A percentile compares a stretch with the other conserved stretches of the same genome.
phyloP scores from a whole-genome alignment of 2,797 vertebrate species.

The Cygnus olor region DNA sequence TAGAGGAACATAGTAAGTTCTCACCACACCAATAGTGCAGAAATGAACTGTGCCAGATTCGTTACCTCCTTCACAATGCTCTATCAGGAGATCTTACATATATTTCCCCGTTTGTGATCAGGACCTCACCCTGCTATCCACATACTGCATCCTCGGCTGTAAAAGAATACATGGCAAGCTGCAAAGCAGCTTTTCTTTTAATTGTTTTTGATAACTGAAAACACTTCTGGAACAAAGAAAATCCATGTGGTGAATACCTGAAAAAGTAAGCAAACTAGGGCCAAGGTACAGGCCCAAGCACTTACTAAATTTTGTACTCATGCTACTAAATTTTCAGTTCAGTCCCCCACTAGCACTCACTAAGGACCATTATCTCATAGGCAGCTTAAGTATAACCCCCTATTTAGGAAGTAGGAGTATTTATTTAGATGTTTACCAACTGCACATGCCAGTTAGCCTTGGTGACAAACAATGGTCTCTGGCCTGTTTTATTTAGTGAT shows the following conservation, averaged over 20 bases:
- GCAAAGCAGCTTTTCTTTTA: background rate
- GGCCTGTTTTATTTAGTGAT: background rate
- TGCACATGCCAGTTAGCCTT: rapidly evolving
- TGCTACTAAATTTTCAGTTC: background rate
- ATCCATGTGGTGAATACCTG: background rate
- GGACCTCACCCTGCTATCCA: background rate
- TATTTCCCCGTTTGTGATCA: background rate
- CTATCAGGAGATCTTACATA: background rate
- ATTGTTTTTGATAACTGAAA: background rate
- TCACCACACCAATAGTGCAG: background rate
- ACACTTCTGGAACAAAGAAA: background rate
- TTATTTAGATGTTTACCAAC: background rate
- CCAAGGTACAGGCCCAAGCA: background rate
- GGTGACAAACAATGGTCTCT: background rate
- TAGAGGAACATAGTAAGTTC: background rate
- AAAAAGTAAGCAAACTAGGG: background rate
- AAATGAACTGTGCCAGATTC: background rate
- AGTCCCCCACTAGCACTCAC: background rate
- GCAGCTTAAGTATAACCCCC: background rate
- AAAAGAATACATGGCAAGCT: background rate
- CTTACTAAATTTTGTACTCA: background rate
- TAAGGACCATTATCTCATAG: background rate
- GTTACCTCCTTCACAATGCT: background rate
- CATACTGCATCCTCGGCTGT: background rate
- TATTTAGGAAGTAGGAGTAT: background rate